A percentile compares a stretch with the other conserved stretches of the same genome.
Conservation (phyloP, 2,797 vertebrate genomes). For the Neosalanx taihuensis region DNA sequence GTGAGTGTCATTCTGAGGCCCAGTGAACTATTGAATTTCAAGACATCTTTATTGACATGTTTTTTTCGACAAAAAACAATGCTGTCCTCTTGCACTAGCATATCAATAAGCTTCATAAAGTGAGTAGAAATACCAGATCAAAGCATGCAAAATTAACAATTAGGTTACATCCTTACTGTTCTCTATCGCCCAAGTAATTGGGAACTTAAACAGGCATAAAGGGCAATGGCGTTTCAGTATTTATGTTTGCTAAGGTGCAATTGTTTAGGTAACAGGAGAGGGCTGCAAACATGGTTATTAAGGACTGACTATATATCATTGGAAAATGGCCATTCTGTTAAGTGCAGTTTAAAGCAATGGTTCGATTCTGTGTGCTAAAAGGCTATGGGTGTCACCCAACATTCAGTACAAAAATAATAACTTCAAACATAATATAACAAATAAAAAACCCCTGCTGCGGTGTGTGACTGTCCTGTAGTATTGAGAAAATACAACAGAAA, state of each 20-base stretch:
- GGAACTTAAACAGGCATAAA: constrained; percentile 48
- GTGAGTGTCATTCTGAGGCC: background rate
- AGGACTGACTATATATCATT: constrained; percentile 24
- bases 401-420: constrained; percentile 42
- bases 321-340: constrained; percentile 15
- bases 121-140: constrained; percentile 68
- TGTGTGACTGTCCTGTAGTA: constrained; percentile 34
- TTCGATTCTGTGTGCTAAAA: constrained; percentile 32
- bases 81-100: constrained; percentile 51
- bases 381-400: constrained; percentile 11
- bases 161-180: constrained; percentile 45
- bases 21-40: constrained; percentile 36
- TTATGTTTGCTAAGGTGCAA: constrained; percentile 57
- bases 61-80: constrained; percentile 64
- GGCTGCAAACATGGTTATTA: constrained; percentile 53
- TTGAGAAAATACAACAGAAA: constrained; percentile 31
- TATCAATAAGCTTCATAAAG: constrained; percentile 59
- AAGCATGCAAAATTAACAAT: constrained; percentile 73
- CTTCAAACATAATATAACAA: constrained; percentile 37
- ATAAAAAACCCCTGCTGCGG: constrained; percentile 51
- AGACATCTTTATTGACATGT: constrained; percentile 70
- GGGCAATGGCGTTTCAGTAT: constrained; percentile 31
- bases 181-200: constrained; percentile 26
- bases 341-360: constrained; percentile 40
- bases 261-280: constrained; percentile 45